A percentile compares a stretch with the other conserved stretches of the same genome.
Evolutionary conservation across 1,140 invertebrate genomes (phyloP).

Genomic region (Bombus confusus): DNA sequence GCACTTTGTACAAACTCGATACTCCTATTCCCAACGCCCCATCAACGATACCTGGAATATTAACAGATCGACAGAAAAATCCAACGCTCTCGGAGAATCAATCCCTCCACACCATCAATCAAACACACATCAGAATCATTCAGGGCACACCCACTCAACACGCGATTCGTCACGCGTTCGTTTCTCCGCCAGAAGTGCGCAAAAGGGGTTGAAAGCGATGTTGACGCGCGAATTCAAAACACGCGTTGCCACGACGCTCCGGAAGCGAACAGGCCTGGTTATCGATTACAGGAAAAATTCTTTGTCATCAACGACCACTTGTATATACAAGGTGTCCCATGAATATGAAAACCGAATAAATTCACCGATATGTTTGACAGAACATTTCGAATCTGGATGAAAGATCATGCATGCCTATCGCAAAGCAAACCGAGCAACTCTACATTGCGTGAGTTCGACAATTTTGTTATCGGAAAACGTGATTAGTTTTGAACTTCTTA

Average conservation of each 20-base stretch:
- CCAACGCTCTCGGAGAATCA: neutral
- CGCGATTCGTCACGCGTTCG: neutral
- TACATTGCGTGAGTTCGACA: too few species aligned
- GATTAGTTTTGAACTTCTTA: too few species aligned
- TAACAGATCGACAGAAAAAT: neutral
- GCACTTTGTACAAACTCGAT: too few species aligned
- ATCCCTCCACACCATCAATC: neutral
- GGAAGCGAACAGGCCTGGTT: conserved; percentile 27
- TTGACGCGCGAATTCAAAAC: conserved; percentile 25
- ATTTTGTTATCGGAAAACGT: too few species aligned
- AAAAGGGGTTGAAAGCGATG: neutral
- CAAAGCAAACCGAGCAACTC: too few species aligned
- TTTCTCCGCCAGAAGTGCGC: neutral
- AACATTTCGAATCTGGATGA: neutral
- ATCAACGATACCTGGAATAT: neutral
- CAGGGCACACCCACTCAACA: neutral
- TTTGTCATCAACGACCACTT: conserved; percentile 25
- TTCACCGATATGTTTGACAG: neutral
- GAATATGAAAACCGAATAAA: neutral
- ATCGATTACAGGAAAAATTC: conserved; percentile 52
- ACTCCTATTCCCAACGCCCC: neutral
- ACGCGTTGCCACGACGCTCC: conserved; percentile 48
- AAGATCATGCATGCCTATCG: too few species aligned
- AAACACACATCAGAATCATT: neutral
- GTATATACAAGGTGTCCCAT: neutral